Evolutionary conservation across 2,888 invertebrate genomes (phyloP), one percentile per base, ranked within the genome.

Genomic region (Neuroscelio doddi): DNA sequence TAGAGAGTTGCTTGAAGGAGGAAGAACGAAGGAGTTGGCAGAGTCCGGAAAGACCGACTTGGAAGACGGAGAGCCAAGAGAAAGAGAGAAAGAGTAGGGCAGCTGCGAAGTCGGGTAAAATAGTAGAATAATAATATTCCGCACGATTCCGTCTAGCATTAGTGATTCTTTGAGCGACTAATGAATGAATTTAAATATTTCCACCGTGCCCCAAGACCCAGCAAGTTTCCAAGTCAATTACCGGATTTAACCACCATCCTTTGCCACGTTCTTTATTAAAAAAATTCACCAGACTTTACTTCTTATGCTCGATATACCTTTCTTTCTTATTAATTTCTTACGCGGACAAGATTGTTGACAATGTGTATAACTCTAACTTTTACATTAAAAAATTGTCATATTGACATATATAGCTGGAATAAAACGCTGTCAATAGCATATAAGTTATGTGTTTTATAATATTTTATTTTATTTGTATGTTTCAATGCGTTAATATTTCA

Each of bases 131-230:
- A 78, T 76, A 75, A 79, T 79, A 79, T 75, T 72, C 73, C 64
- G 56, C 57, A 67, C 73, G 71, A 78, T 77, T 75, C 74, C 70
- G 71, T 79, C 71, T 72, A 69, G 76, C 74, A 77, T 78, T 79
- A 74, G 76, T 64, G 76, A 80, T 79, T 79, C 77, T 78, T 76
- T 75, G 70, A 75, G 70, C 75, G 72, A 76, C 72, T 79, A 80
- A 80, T 72, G 79, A 78, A 79, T 77, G 73, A 79, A 81, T 80
- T 80, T 79, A 76, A 79, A 81, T 81, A 79, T 80, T 80, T 75
- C 73, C 67, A 75, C 62, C 59, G 63, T 64, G 68, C 64, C 42
- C 49, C 44, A 16, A 44, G 51, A 38, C 45, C 61, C 50, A 50
- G 68, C 70, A 70, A 78, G 75, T 79, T 79, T 77, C 77, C 74